phyloP scores from a whole-genome alignment of 2,113 vertebrate genomes.

The Piprites chloris region DNA sequence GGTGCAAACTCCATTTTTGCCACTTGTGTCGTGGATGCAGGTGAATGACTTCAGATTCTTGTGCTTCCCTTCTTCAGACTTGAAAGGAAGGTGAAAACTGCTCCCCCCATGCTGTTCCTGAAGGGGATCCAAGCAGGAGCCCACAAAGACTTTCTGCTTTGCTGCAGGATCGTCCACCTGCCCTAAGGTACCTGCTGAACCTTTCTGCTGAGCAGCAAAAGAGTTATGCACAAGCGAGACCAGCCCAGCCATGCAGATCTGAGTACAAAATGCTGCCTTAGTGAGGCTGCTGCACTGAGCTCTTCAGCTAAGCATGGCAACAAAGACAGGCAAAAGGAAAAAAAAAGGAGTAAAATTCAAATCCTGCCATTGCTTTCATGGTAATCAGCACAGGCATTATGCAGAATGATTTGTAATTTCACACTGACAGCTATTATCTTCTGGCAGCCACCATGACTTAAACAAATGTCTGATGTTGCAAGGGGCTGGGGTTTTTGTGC shows the following conservation, averaged over 20 bases:
- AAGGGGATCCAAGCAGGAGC: neutral
- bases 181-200: neutral
- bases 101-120: neutral
- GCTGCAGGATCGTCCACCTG: neutral
- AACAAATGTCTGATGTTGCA: constrained; percentile 31
- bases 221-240: rapidly evolving
- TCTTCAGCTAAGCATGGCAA: neutral
- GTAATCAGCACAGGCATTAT: constrained; percentile 51
- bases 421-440: constrained; percentile 52
- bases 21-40: neutral
- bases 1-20: neutral
- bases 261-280: neutral
- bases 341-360: constrained; percentile 25
- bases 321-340: neutral
- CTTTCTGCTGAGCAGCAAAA: neutral
- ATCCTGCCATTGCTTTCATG: constrained; percentile 1
- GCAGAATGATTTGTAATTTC: constrained; percentile 60
- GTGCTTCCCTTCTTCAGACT: neutral
- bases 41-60: neutral
- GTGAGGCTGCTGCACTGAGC: neutral
- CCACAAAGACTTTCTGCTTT: neutral
- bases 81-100: neutral
- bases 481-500: neutral
- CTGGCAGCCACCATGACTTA: constrained; percentile 60
- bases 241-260: rapidly evolving